Evolutionary conservation across 1,140 invertebrate species (phyloP).

Genomic region (Lanistes nyassanus): DNA sequence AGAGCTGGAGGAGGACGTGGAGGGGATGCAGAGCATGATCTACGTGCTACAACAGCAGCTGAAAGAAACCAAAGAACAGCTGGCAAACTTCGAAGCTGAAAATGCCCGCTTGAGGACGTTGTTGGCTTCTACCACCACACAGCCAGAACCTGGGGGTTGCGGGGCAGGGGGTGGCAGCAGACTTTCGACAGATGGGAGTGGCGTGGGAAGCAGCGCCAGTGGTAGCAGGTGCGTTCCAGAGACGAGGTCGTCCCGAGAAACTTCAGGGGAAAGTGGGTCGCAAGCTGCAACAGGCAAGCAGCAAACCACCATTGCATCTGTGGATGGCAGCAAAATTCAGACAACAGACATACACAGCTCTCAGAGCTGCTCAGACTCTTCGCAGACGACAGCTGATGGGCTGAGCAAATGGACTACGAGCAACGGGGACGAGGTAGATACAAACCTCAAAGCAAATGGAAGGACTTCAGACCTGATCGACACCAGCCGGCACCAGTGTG

Average conservation of each 20-base stretch:
- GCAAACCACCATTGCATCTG: neutral
- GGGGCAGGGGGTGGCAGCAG: neutral
- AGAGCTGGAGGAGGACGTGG: slow-evolving; percentile 96
- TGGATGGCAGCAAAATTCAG: slow-evolving; percentile 11
- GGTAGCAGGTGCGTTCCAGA: neutral
- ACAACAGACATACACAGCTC: slow-evolving; percentile 1
- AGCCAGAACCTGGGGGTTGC: slow-evolving; percentile 21
- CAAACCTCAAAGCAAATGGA: slow-evolving; percentile 9
- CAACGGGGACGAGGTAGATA: neutral
- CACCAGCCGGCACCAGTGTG: slow-evolving; percentile 10
- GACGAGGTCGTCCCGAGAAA: neutral
- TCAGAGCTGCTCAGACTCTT: neutral
- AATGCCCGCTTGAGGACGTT: slow-evolving; percentile 43
- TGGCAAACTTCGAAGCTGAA: slow-evolving; percentile 51
- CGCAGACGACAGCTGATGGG: neutral
- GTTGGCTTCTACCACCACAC: neutral
- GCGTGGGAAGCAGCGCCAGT: neutral
- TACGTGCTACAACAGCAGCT: slow-evolving; percentile 93
- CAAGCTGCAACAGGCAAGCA: neutral
- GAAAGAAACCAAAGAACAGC: slow-evolving; percentile 61
- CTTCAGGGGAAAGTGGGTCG: neutral
- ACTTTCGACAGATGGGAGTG: neutral
- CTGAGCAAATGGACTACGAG: slow-evolving; percentile 13
- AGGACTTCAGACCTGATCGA: slow-evolving; percentile 14
- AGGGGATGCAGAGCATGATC: slow-evolving; percentile 98